Conservation (phyloP, 2,888 invertebrate species). For the Pyrrhosoma nymphula region DNA sequence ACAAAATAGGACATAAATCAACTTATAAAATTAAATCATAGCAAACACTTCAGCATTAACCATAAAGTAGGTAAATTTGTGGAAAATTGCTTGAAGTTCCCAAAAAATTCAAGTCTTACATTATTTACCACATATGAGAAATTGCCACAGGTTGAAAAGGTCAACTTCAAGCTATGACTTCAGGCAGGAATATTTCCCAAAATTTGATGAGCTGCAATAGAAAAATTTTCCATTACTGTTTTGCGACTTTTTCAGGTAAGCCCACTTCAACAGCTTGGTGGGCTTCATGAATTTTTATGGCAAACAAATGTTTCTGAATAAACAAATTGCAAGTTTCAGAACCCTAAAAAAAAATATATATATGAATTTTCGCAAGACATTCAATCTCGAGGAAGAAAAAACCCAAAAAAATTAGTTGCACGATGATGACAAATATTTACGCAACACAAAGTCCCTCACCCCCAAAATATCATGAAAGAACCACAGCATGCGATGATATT, state of each 20-base stretch:
- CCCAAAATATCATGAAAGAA: too few species aligned
- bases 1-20: constrained; percentile 26
- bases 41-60: constrained; percentile 37
- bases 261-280: too few species aligned
- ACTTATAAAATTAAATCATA: constrained; percentile 30
- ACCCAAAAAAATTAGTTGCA: too few species aligned
- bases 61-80: constrained; percentile 52
- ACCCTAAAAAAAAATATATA: too few species aligned
- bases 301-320: too few species aligned
- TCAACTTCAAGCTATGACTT: constrained; percentile 90
- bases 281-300: too few species aligned
- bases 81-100: constrained; percentile 39
- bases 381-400: too few species aligned
- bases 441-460: too few species aligned
- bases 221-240: constrained; percentile 68
- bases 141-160: constrained; percentile 33
- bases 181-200: constrained; percentile 98
- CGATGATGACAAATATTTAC: too few species aligned
- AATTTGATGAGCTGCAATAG: constrained; percentile 89
- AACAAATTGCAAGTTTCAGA: too few species aligned
- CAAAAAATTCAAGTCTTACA: constrained; percentile 45
- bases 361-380: too few species aligned
- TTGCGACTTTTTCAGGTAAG: not conserved
- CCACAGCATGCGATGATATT: too few species aligned
- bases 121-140: constrained; percentile 54